Conservation (phyloP, 2,797 vertebrate genomes). For the Centropyge bicolor region DNA sequence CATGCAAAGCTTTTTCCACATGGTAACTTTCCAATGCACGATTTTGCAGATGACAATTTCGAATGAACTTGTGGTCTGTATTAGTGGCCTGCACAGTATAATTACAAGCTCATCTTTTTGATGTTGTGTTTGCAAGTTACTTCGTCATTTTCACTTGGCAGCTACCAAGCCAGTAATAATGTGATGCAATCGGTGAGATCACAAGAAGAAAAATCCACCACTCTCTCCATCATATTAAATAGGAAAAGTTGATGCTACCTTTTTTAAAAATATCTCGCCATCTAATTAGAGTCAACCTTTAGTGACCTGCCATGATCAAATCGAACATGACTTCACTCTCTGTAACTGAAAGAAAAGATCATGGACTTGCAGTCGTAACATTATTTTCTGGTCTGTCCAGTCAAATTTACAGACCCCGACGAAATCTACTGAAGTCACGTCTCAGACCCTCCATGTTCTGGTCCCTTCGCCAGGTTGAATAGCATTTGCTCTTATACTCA, state of each 20-base stretch:
- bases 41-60: neutral
- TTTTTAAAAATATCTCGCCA: too few relatives aligned
- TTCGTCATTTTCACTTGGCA: neutral
- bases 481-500: neutral
- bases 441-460: neutral
- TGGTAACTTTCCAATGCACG: neutral
- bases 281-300: neutral
- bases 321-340: neutral
- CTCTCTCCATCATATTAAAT: neutral
- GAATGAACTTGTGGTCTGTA: neutral
- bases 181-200: neutral
- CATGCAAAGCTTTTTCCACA: neutral
- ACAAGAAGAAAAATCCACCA: neutral
- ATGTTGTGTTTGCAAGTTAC: neutral
- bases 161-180: neutral
- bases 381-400: neutral
- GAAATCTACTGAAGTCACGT: neutral
- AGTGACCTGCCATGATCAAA: neutral
- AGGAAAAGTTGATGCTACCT: too few relatives aligned
- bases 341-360: neutral
- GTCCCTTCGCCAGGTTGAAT: neutral
- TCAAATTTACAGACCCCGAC: neutral
- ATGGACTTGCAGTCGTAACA: rapidly evolving
- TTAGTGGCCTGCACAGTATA: neutral
- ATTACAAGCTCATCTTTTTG: neutral